Conservation (phyloP, 2,888 invertebrate genomes). For the Mesorhabditis sp. region DNA sequence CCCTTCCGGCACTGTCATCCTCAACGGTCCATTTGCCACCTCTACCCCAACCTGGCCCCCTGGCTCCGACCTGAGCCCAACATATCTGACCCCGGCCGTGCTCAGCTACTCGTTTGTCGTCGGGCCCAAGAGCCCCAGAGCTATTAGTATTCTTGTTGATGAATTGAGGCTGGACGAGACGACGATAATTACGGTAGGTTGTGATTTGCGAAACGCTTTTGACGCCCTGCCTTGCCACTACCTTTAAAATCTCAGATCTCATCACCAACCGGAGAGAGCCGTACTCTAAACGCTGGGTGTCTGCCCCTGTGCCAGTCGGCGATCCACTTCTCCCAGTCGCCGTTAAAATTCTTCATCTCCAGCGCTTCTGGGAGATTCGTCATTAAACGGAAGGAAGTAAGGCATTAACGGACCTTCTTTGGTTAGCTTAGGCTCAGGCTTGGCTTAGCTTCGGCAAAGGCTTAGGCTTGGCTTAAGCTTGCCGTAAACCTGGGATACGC, state of each 20-base stretch:
- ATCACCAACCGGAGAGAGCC: no score
- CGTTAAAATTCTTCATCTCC: not conserved
- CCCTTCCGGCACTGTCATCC: not conserved
- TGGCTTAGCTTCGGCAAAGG: no score
- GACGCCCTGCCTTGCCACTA: no score
- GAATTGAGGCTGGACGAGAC: not conserved
- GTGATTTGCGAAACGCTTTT: not conserved
- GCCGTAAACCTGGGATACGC: no score
- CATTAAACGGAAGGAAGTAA: no score
- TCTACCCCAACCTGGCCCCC: not conserved
- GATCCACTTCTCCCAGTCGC: not conserved
- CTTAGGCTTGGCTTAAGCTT: no score
- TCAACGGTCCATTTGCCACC: not conserved
- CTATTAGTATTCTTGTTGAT: not conserved
- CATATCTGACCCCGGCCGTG: not conserved
- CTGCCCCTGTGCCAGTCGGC: not conserved
- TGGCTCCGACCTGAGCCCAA: not conserved
- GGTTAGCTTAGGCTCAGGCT: not conserved
- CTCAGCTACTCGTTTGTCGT: not conserved
- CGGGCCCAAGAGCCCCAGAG: not conserved
- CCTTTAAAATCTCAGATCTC: no score
- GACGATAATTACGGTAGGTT: not conserved
- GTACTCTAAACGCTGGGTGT: not conserved
- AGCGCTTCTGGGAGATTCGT: constrained; percentile 1
- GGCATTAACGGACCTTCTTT: no score